Conservation (phyloP, 2,888 invertebrate species). For the Agrochola lychnidis region DNA sequence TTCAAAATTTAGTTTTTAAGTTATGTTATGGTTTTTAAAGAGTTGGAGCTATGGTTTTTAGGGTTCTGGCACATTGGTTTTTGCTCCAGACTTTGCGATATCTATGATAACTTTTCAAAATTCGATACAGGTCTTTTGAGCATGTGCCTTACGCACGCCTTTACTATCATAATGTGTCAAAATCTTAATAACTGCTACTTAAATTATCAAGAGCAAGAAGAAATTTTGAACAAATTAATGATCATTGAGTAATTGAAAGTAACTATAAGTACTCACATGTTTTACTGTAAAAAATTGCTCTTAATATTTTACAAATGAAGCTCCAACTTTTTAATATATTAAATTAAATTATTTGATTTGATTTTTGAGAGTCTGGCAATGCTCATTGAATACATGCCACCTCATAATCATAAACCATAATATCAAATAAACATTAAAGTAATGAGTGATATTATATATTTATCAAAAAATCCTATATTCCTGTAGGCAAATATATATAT, state of each 20-base stretch:
- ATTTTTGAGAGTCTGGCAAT: constrained; percentile 81
- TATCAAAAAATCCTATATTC: constrained; percentile 37
- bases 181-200: constrained; percentile 2
- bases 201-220: background rate
- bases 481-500: constrained; percentile 44
- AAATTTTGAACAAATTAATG: background rate
- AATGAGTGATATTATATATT: constrained; percentile 49
- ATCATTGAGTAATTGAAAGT: background rate
- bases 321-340: constrained; percentile 67
- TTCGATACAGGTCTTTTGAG: background rate
- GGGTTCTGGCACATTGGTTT: constrained; percentile 33
- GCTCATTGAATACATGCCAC: constrained; percentile 83
- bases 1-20: constrained; percentile 89
- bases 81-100: background rate
- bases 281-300: constrained; percentile 12
- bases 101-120: background rate
- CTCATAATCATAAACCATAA: constrained; percentile 74
- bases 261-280: background rate
- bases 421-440: constrained; percentile 37
- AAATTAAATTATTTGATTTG: constrained; percentile 50
- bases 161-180: constrained; percentile 17
- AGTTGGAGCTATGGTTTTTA: constrained; percentile 64
- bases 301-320: constrained; percentile 36
- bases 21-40: constrained; percentile 68
- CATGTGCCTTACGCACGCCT: background rate